Base-by-base conservation (phyloP, 1,140 invertebrate species). In the Dinoponera quadriceps region DNA sequence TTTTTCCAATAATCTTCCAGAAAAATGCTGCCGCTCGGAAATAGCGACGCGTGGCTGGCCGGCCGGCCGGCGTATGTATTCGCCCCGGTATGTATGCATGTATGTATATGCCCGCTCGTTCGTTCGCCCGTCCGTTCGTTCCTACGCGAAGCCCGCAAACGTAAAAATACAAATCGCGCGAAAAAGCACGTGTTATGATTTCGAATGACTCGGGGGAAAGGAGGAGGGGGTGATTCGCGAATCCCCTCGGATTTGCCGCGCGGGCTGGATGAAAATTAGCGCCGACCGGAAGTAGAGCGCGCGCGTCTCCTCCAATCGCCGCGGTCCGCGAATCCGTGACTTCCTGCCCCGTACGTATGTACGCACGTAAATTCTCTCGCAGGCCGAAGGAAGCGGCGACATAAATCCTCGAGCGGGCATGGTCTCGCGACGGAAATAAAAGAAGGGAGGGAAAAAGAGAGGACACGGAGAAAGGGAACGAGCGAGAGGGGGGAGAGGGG, bases 361-460 rank as follows among this genome's bases (percentile, higher is more conserved):
- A 44, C 38, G 38, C 22, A 71, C 51, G 65, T 80, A 80, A 80
- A 80, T 80, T 80, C n/a, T 80, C 65, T 80, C 65, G 65, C 75
- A 69, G 57, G 51, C 65, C 75, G 51, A 80, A 69, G 65, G 38
- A 80, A 69, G 33, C 63, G 38, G 57, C 51, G 75, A 55, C 65
- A 80, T 80, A 80, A 80, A 80, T 80, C 75, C 22, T 57, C 33
- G 49, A 49, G 14, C 18, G 55, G 66, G 62, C 7, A 33, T 16
- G 51, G 20, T 69, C 48, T 80, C 11, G 65, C 51, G 44, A 48
- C 38, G 66, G 54, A 71, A 69, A 59, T 13, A 27, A 80, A 57
- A 59, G 25, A 25, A 51, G 20, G 29, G 22, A 25, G 27, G 20
- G 22, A 22, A 33, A 3, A 13, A 49, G 25, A 20, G 1, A 14